These are phyloP conservation scores for Helleia helle DNA, from an alignment of 2,888 invertebrate species.

Conservation along the genomic window DNA sequence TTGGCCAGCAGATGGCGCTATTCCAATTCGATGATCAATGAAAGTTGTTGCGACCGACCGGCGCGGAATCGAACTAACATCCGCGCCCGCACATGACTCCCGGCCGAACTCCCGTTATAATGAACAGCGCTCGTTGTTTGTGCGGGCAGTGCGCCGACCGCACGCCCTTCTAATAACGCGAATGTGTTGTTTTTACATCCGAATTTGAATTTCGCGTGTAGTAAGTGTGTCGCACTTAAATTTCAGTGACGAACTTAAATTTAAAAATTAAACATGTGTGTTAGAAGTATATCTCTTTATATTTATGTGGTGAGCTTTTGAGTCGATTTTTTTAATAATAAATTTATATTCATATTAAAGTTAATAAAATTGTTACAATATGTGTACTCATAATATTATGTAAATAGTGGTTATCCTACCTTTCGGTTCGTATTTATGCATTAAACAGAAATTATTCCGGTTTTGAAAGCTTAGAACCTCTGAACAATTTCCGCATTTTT, in stretches of 20 bases:
- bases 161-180: conserved; percentile 65
- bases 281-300: conserved; percentile 42
- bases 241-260: conserved; percentile 32
- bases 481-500: too few species aligned
- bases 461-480: too few species aligned
- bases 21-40: conserved; percentile 20
- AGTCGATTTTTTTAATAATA: conserved; percentile 9
- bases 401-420: too few species aligned
- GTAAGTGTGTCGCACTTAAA: conserved; percentile 39
- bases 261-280: conserved; percentile 50
- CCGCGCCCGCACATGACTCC: conserved; percentile 51
- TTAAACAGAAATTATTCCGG: too few species aligned
- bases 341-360: too few species aligned
- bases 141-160: conserved; percentile 68
- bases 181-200: conserved; percentile 63
- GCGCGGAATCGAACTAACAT: conserved; percentile 28
- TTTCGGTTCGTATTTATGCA: too few species aligned
- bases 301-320: conserved; percentile 51
- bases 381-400: too few species aligned
- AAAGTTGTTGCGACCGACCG: conserved; percentile 28
- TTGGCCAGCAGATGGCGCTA: conserved; percentile 45
- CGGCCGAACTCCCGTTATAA: conserved; percentile 70
- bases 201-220: conserved; percentile 53
- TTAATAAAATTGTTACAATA: too few species aligned
- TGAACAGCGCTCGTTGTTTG: conserved; percentile 64